Conservation (phyloP, 2,797 vertebrate species). For the Cyclura pinguis region DNA sequence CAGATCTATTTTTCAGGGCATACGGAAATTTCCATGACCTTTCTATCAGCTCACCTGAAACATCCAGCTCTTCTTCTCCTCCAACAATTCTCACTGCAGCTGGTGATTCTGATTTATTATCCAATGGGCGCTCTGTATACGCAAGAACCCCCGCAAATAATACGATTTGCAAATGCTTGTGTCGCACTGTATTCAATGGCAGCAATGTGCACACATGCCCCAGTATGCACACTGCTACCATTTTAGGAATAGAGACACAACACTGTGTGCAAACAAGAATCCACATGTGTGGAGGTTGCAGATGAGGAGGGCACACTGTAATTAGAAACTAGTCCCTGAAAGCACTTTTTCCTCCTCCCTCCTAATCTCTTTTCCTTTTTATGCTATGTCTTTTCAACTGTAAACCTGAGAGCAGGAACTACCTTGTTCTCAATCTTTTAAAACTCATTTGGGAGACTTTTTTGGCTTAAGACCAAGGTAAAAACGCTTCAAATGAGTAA, state of each 20-base stretch:
- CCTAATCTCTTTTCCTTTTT: background rate
- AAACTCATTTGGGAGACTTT: background rate
- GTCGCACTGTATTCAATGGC: no score
- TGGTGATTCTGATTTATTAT: background rate
- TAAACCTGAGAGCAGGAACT: no score
- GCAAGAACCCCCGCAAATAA: no score
- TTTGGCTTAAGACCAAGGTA: background rate
- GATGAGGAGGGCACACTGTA: background rate
- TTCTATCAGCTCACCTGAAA: no score
- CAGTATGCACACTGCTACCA: no score
- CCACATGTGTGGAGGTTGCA: no score
- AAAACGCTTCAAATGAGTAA: background rate
- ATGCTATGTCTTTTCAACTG: background rate
- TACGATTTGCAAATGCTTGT: no score
- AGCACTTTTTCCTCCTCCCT: background rate
- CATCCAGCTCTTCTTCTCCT: background rate
- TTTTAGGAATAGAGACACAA: no score
- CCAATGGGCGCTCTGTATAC: no score
- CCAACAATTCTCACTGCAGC: background rate
- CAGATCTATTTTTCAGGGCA: background rate
- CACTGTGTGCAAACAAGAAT: no score
- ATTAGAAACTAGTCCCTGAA: background rate
- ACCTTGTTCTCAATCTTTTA: background rate
- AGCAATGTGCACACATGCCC: no score
- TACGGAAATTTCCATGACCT: no score